A percentile compares a stretch with the other conserved stretches of the same genome.
phyloP scores from a whole-genome alignment of 1,140 invertebrate species.

The Phortica variegata region DNA sequence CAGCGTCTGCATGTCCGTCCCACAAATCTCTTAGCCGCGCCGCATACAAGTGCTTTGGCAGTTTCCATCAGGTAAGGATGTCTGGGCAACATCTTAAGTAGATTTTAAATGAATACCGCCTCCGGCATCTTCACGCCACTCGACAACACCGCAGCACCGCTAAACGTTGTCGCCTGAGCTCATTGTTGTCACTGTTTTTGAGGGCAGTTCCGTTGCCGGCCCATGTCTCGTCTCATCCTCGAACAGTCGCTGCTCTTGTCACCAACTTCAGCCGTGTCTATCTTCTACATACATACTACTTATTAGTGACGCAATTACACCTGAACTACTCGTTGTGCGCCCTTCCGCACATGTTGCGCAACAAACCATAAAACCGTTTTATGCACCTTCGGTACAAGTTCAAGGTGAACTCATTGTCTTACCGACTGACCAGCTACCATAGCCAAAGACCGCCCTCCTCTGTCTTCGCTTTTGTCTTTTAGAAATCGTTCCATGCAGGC shows the following conservation, averaged over 20 bases:
- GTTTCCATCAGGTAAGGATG: slow-evolving; percentile 15
- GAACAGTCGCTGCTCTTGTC: background rate
- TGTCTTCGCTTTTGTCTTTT: background rate
- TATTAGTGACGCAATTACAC: slow-evolving; percentile 45
- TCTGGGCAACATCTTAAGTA: slow-evolving; percentile 25
- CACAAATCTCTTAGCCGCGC: no score
- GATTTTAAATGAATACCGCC: slow-evolving; percentile 23
- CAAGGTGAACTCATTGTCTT: no score
- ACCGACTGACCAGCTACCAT: no score
- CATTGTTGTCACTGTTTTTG: slow-evolving; percentile 14
- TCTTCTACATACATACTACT: slow-evolving; percentile 10
- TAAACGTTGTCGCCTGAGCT: slow-evolving; percentile 13
- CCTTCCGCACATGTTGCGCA: background rate
- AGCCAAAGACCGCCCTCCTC: no score
- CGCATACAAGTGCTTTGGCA: no score
- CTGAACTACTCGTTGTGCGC: slow-evolving; percentile 21
- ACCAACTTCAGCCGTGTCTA: background rate
- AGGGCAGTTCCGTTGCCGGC: slow-evolving; percentile 23
- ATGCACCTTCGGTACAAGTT: slow-evolving; percentile 14
- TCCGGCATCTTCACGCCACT: slow-evolving; percentile 32
- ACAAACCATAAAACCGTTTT: slow-evolving; percentile 24
- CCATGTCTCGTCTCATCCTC: background rate
- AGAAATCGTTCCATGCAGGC: slow-evolving; percentile 20
- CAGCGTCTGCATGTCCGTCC: no score
- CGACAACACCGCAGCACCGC: slow-evolving; percentile 16